Evolutionary conservation across 2,888 invertebrate species (phyloP), one percentile per base, ranked within the genome.

Genomic region (Polyploca ridens): DNA sequence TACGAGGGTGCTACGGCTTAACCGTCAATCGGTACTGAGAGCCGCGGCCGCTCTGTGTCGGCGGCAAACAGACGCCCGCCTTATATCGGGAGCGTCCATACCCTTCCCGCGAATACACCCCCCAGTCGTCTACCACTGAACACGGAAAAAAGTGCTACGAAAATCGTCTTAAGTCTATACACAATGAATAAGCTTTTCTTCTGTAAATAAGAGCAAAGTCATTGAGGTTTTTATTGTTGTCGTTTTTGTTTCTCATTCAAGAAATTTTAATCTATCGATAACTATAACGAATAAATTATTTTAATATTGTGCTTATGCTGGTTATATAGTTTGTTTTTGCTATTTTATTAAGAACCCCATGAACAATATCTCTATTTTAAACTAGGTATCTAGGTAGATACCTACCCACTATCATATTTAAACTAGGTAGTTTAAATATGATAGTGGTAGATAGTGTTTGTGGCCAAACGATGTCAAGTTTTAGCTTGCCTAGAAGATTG

Each of bases 11-110:
- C 81, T 80, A 78, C 81, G 82, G 71, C 82, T 83, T 82, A 78
- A 70, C 79, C 81, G 82, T 66, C 54, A 10, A 8, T 54, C 54
- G 41, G 44, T 14, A 27, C 70, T 71, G 84, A 83, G 86, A 82
- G 90, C 86, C 80, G 80, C 78, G 79, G 75, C 72, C 83, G 86
- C 84, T 92, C 89, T 93, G 91, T 78, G 72, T 83, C 73, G 80
- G 75, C 76, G 78, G 73, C 78, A 64, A 66, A 69, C 75, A 69
- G 81, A 68, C 89, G 84, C 83, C 73, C 79, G 86, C 82, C 87
- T 92, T 93, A 85, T 92, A 91, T 87, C 76, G 69, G 66, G 63
- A 66, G 69, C 65, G 68, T 69, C 69, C 73, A 70, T 66, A 68
- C 65, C 67, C 68, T 67, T 69, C 68, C 69, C 74, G 70, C 74